These are phyloP conservation scores for Rhingia rostrata DNA, from an alignment of 2,888 invertebrate genomes.

Conservation along the genomic window DNA sequence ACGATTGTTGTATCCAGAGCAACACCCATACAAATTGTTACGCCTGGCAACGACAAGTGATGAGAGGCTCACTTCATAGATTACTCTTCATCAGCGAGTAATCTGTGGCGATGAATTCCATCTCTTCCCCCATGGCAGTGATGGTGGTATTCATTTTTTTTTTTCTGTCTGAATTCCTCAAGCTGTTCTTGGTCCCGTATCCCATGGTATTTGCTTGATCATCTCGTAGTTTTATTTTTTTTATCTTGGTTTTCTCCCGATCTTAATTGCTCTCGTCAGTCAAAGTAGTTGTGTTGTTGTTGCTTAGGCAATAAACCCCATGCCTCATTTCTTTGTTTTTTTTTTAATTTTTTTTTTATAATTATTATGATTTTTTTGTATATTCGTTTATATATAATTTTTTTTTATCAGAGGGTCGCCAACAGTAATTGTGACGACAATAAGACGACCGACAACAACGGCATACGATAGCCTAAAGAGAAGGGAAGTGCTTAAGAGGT, in stretches of 20 bases:
- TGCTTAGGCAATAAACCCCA: conserved; percentile 1
- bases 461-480: conserved; percentile 52
- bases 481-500: conserved; percentile 71
- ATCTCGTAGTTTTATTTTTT: conserved; percentile 21
- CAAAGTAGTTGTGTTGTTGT: conserved; percentile 13
- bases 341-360: conserved; percentile 1
- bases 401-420: conserved; percentile 39
- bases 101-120: conserved; percentile 25
- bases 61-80: conserved; percentile 13
- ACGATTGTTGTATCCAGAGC: conserved; percentile 26
- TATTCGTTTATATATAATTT: neutral
- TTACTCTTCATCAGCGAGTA: conserved; percentile 5
- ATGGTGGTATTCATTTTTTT: neutral
- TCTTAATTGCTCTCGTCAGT: conserved; percentile 53
- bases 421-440: conserved; percentile 66
- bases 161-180: conserved; percentile 24
- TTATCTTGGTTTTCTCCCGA: conserved; percentile 37
- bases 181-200: conserved; percentile 31
- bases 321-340: conserved; percentile 40
- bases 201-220: conserved; percentile 48
- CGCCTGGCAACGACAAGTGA: conserved; percentile 1
- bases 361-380: conserved; percentile 40
- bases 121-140: conserved; percentile 26
- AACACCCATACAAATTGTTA: conserved; percentile 14
- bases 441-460: conserved; percentile 29